Percentiles rank a stretch among this genome's conserved stretches.
phyloP scores from a whole-genome alignment of 2,888 invertebrate genomes.

The Troglohyphantes excavatus region DNA sequence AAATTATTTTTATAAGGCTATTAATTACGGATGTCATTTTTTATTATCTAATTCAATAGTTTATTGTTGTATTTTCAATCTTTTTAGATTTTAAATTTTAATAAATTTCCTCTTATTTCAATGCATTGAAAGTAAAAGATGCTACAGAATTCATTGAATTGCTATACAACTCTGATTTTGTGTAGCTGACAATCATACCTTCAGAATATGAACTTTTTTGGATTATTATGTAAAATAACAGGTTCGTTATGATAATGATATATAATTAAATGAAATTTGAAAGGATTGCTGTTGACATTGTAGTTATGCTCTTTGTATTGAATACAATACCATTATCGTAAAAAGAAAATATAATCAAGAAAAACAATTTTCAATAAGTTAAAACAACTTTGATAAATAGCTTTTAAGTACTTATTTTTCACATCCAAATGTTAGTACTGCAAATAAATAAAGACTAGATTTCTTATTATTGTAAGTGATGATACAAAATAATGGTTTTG shows the following conservation, averaged over 20 bases:
- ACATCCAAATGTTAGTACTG: background rate
- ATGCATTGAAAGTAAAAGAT: no score
- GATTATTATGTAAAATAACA: background rate
- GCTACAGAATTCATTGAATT: background rate
- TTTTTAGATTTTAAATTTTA: no score
- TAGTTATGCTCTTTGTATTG: background rate
- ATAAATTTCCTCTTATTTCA: no score
- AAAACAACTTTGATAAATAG: no score
- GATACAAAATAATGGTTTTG: background rate
- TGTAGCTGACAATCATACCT: background rate
- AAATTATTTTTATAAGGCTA: no score
- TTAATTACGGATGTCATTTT: no score
- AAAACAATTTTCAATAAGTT: background rate
- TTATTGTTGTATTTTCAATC: no score
- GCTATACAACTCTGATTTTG: background rate
- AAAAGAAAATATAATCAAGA: background rate
- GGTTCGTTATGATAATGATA: background rate
- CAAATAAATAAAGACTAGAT: background rate
- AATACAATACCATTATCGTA: background rate
- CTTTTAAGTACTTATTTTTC: background rate
- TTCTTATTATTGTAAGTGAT: background rate
- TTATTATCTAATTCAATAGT: no score
- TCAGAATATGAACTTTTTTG: background rate
- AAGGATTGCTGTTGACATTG: background rate
- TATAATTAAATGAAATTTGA: background rate